Conservation (phyloP, 2,113 vertebrate genomes). For the Aleadryas rufinucha region DNA sequence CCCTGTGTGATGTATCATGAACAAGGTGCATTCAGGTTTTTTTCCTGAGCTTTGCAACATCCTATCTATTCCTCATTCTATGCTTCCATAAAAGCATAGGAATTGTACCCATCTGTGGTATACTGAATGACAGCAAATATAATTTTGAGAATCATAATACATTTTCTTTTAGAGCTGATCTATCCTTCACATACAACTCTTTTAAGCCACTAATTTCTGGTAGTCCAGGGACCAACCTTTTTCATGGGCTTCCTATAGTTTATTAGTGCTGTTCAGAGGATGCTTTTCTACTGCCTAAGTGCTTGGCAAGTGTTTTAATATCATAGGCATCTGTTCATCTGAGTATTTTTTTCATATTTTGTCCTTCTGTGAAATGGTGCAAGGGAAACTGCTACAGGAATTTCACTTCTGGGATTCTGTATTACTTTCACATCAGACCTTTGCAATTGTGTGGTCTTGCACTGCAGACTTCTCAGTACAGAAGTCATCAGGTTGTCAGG, state of each 20-base stretch:
- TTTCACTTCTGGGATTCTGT: neutral
- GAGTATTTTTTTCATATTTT: neutral
- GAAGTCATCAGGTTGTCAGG: neutral
- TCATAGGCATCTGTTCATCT: neutral
- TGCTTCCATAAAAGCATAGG: neutral
- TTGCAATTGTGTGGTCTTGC: neutral
- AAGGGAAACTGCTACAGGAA: neutral
- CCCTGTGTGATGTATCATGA: neutral
- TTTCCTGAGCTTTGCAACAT: neutral
- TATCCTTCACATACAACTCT: neutral
- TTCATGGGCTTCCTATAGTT: neutral
- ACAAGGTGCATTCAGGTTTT: neutral
- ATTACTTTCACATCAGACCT: neutral
- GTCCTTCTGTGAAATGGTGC: neutral
- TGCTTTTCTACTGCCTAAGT: neutral
- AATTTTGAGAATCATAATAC: neutral
- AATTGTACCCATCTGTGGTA: neutral
- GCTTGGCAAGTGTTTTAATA: neutral
- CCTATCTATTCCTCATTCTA: fast-evolving
- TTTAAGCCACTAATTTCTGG: neutral
- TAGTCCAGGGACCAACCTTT: neutral
- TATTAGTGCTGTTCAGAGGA: neutral
- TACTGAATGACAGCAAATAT: neutral
- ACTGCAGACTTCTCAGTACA: neutral
- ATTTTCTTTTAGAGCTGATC: neutral